phyloP scores from a whole-genome alignment of 2,797 vertebrate genomes.

The Megaceryle alcyon region DNA sequence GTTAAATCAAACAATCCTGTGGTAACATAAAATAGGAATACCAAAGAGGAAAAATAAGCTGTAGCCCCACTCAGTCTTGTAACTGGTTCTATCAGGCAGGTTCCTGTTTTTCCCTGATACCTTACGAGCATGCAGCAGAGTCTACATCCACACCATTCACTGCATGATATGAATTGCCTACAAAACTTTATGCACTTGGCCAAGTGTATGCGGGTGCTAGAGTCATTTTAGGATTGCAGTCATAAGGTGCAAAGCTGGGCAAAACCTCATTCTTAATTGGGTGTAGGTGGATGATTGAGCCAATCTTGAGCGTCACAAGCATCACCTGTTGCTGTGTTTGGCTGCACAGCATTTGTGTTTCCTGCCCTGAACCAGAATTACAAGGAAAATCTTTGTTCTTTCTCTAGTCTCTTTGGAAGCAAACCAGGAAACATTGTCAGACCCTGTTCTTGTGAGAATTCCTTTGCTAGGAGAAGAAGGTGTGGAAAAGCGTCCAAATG shows the following conservation, averaged over 20 bases:
- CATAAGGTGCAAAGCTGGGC: background rate
- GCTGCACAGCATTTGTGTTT: background rate
- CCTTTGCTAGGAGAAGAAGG: background rate
- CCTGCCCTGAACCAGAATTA: background rate
- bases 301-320: background rate
- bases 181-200: background rate
- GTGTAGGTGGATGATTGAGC: background rate
- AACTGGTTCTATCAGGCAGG: background rate
- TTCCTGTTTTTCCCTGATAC: background rate
- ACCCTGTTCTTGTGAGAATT: background rate
- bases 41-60: background rate
- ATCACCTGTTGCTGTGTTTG: background rate
- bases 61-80: background rate
- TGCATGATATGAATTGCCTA: background rate
- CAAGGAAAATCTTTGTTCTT: background rate
- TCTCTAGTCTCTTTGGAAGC: background rate
- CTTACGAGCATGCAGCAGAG: background rate
- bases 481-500: background rate
- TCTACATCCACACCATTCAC: background rate
- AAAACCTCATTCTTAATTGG: background rate
- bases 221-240: background rate
- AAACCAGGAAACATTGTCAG: background rate
- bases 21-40: background rate
- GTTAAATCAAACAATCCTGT: background rate
- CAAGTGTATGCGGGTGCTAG: background rate